These are phyloP conservation scores for Rhopalosiphum maidis DNA, from an alignment of 1,140 invertebrate species.

Conservation along the genomic window DNA sequence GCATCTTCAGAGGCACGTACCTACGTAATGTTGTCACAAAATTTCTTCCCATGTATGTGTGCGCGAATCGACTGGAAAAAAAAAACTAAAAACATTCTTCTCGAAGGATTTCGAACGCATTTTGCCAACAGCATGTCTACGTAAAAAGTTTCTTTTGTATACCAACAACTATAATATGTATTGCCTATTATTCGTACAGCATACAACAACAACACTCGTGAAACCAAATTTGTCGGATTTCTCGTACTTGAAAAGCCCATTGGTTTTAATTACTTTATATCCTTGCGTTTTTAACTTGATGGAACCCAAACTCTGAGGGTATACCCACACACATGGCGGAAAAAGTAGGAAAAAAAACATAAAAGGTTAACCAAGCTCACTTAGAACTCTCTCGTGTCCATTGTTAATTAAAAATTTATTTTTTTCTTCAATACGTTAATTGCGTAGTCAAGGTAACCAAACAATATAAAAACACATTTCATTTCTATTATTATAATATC, in stretches of 20 bases:
- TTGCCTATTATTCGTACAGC: not conserved
- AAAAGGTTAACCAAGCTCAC: slow-evolving; percentile 15
- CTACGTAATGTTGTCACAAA: not conserved
- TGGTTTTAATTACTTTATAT: slow-evolving; percentile 37
- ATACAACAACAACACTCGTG: not conserved
- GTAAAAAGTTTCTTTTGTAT: not conserved
- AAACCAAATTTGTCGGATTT: slow-evolving; percentile 30
- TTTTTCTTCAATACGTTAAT: slow-evolving; percentile 22
- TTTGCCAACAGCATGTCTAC: not conserved
- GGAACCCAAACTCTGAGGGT: not conserved
- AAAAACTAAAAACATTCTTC: slow-evolving; percentile 2
- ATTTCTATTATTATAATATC: not conserved
- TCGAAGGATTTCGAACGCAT: not conserved
- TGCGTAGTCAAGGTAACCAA: slow-evolving; percentile 36
- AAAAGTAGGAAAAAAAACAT: not conserved
- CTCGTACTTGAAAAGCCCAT: not conserved
- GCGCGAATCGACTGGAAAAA: not conserved
- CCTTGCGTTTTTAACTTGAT: not conserved
- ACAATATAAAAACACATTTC: slow-evolving; percentile 40
- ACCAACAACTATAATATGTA: not conserved
- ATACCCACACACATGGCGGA: not conserved
- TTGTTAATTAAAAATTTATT: slow-evolving; percentile 28
- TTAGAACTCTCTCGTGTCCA: slow-evolving; percentile 3
- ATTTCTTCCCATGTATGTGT: not conserved
- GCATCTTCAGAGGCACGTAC: not conserved